Base-by-base conservation (phyloP, 2,797 vertebrate genomes). In the Poecilia picta region DNA sequence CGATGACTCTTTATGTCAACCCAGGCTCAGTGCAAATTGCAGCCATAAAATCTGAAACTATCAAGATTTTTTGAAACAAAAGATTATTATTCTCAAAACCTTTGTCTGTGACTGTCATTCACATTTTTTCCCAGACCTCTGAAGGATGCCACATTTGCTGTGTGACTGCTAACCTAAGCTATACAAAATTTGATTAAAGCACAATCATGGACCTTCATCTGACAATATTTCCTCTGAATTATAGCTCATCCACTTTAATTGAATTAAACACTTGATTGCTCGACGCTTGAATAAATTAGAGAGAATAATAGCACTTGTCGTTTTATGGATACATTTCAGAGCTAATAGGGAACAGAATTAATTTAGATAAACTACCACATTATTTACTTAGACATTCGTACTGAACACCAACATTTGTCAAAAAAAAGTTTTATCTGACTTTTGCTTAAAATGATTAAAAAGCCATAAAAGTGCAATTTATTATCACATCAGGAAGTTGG, bases 271-370 rank as follows among this genome's bases (percentile, higher is more conserved):
- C 81, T 28, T 78, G 79, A 82, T 80, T 73, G 70, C 81, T 87
- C 75, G 77, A 75, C 85, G 81, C 74, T 66, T 81, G 57, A 85
- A 57, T 77, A 86, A 89, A 74, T 59, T 77, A 85, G 79, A 85
- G 76, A 76, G 79, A 83, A 36, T 83, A 73, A 70, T 77, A 71
- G 77, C 73, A 73, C 77, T 59, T 20, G 23, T 83, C 31, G 88
- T 89, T 82, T 81, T 46, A 80, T 46, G 77, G 80, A 83, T 87
- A 89, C 86, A 90, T 87, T 84, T 90, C 83, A 88, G 36, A 43
- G 72, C 51, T 81, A 82, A 86, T 76, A 77, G 77, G 39, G 51
- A 89, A 79, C 33, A 79, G 0, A 85, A 86, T 78, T 83, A 33
- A 79, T 81, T 87, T 23, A 75, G 77, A 79, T 76, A 49, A 80